Evolutionary conservation across 2,888 invertebrate species (phyloP).

Genomic region (Cerastis leucographa): DNA sequence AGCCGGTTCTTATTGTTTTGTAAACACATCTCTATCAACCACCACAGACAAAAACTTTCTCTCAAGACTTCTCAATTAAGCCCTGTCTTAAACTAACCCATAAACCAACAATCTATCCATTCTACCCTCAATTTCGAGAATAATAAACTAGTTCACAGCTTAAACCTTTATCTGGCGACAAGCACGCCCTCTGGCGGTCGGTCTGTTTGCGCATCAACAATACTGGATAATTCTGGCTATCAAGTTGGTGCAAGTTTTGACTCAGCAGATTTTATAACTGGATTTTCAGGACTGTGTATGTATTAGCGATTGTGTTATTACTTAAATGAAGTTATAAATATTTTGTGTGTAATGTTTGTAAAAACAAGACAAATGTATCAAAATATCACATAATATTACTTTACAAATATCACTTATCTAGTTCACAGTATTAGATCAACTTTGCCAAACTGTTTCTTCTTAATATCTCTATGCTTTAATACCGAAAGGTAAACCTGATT

Average conservation of each 20-base stretch:
- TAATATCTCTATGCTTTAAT: too few species aligned
- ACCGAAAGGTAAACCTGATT: background rate
- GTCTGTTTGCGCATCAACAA: slow-evolving; percentile 49
- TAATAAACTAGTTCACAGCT: slow-evolving; percentile 64
- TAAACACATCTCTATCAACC: slow-evolving; percentile 3
- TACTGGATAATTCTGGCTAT: slow-evolving; percentile 34
- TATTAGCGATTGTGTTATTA: slow-evolving; percentile 10
- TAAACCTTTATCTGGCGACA: slow-evolving; percentile 65
- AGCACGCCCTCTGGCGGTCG: slow-evolving; percentile 60
- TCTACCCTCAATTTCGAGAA: slow-evolving; percentile 48
- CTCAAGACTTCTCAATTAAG: slow-evolving; percentile 32
- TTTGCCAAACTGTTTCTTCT: background rate
- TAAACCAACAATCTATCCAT: slow-evolving; percentile 67
- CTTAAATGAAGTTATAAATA: background rate
- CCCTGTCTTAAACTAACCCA: slow-evolving; percentile 24
- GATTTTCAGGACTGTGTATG: slow-evolving; percentile 11
- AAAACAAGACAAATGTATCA: too few species aligned
- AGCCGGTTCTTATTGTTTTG: too few species aligned
- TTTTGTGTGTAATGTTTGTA: too few species aligned
- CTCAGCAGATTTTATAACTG: slow-evolving; percentile 2
- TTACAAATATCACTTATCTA: too few species aligned
- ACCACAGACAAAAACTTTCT: slow-evolving; percentile 10
- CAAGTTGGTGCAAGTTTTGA: slow-evolving; percentile 37
- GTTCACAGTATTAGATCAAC: background rate
- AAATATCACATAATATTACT: too few species aligned